Base-by-base conservation (phyloP, 1,140 invertebrate genomes). In the Drosophila pandora region DNA sequence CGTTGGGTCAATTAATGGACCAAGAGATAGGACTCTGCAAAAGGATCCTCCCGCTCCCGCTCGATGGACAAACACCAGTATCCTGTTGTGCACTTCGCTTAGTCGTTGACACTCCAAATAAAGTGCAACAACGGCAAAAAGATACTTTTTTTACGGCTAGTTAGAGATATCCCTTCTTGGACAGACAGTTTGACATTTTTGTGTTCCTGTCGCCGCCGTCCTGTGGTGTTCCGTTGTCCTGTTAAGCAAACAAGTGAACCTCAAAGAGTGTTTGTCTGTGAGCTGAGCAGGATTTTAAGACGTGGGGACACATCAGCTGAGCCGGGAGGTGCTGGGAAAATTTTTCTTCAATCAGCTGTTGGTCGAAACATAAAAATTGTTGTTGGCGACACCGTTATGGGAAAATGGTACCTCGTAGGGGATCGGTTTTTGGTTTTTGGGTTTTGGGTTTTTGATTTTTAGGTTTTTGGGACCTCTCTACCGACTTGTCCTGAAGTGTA, bases 311-410 rank as follows among this genome's bases (percentile, higher is more conserved):
- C 55, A 82, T 83, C 83, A 88, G 83, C 83, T 88, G 83, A 79
- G 83, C 71, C 58, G 45, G 63, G 80, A 28, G 56, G 62, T 22
- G 82, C 79, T 88, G 83, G 83, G 83, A 88, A 88, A 88, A 88
- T 88, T 79, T 88, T 69, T 59, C 65, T 68, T 67, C 76, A 89
- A 88, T 88, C 83, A 88, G 83, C 83, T 88, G 83, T 88, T 88
- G 65, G 41, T 49, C 43, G 43, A 23, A 49, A 49, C 64, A 70
- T 52, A 69, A 55, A 68, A 47, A 55, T 45, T 63, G 61, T 63
- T 63, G 53, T 56, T 63, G 61, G 61, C 50, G 32, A 50, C 39
- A n/a, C 13, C 34, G 69, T 55, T 88, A 70, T 88, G 84, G 79
- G 83, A 88, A 88, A 83, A 79, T 83, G 41, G 22, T 25, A 76